phyloP scores from a whole-genome alignment of 2,888 invertebrate genomes.

The Lysandra bellargus region DNA sequence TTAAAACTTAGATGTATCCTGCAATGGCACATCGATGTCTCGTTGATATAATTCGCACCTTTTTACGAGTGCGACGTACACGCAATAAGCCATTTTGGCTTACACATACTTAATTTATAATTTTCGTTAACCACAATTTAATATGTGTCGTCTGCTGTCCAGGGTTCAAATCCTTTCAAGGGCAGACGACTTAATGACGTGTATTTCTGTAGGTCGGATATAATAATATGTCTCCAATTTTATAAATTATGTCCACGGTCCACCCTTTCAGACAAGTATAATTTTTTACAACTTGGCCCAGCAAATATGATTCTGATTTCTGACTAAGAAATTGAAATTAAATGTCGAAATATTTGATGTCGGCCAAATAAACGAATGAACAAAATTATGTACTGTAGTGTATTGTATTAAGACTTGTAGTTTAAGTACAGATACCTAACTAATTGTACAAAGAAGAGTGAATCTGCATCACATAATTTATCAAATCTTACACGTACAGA shows the following conservation, averaged over 20 bases:
- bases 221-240: neutral
- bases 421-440: too few species aligned
- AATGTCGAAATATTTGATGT: too few species aligned
- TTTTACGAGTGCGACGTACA: conserved; percentile 52
- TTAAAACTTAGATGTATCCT: neutral
- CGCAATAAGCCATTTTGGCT: conserved; percentile 45
- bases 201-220: neutral
- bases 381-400: too few species aligned
- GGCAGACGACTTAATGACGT: neutral
- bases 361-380: too few species aligned
- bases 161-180: conserved; percentile 1
- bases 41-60: conserved; percentile 65
- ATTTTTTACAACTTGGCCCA: too few species aligned
- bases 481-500: too few species aligned
- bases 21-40: neutral
- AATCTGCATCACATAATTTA: too few species aligned
- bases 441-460: too few species aligned
- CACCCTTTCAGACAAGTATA: neutral
- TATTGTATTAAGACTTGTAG: too few species aligned
- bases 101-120: conserved; percentile 37
- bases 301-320: too few species aligned
- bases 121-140: conserved; percentile 34
- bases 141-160: conserved; percentile 19
- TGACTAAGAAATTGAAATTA: too few species aligned
- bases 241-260: neutral